A percentile compares a stretch with the other conserved stretches of the same genome.
Evolutionary conservation across 2,888 invertebrate genomes (phyloP).

Genomic region (Nebria brevicollis): DNA sequence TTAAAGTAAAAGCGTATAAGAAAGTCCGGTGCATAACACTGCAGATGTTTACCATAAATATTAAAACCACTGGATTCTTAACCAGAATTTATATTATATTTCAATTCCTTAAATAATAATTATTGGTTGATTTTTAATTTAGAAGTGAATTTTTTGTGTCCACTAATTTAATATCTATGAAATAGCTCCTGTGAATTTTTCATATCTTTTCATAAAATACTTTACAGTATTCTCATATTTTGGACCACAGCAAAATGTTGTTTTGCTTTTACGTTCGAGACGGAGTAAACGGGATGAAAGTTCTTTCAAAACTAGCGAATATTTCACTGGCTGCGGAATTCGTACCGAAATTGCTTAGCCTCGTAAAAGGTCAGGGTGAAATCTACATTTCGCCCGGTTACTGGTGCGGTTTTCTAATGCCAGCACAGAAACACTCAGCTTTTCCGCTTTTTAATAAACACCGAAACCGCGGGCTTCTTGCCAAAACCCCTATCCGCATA

Average conservation of each 20-base stretch:
- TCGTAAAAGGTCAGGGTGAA: slow-evolving; percentile 37
- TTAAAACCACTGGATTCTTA: neutral
- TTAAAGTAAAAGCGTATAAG: no score
- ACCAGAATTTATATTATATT: neutral
- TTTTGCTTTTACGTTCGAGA: slow-evolving; percentile 29
- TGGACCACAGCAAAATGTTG: slow-evolving; percentile 37
- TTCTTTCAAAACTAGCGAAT: slow-evolving; percentile 31
- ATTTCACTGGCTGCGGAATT: slow-evolving; percentile 33
- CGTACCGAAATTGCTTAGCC: slow-evolving; percentile 22
- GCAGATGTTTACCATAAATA: neutral
- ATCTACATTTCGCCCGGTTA: neutral
- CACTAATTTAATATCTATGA: neutral
- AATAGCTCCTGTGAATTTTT: slow-evolving; percentile 28
- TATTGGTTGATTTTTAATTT: no score
- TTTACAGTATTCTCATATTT: slow-evolving; percentile 37
- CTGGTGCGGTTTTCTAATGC: neutral
- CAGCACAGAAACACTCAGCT: slow-evolving; percentile 24
- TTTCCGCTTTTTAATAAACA: slow-evolving; percentile 37
- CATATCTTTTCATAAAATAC: slow-evolving; percentile 31
- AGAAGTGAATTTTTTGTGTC: neutral
- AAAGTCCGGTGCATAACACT: no score
- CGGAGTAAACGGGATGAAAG: slow-evolving; percentile 25
- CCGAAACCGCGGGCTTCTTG: slow-evolving; percentile 2
- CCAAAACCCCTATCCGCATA: neutral
- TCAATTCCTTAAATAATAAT: neutral